Evolutionary conservation across 1,140 invertebrate species (phyloP).

Genomic region (Drosophila dunni): DNA sequence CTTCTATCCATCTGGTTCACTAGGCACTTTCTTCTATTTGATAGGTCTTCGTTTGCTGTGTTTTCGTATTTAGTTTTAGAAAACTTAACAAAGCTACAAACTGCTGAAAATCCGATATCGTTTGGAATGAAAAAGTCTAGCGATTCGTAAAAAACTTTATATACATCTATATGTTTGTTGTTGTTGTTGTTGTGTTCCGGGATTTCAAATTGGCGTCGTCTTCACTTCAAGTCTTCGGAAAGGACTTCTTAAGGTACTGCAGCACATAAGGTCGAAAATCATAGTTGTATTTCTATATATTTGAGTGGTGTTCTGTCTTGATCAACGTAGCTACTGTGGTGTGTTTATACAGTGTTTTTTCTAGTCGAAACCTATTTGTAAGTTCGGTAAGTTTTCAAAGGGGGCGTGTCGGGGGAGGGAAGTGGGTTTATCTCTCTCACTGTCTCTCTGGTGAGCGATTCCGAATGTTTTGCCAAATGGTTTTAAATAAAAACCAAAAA

Average conservation of each 20-base stretch:
- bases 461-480: slow-evolving; percentile 23
- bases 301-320: background rate
- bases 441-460: background rate
- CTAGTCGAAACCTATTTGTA: slow-evolving; percentile 62
- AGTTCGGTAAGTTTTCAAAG: slow-evolving; percentile 37
- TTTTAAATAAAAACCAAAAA: slow-evolving; percentile 1
- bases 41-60: slow-evolving; percentile 28
- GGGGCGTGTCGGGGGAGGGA: slow-evolving; percentile 1
- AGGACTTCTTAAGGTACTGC: slow-evolving; percentile 64
- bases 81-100: slow-evolving; percentile 26
- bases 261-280: slow-evolving; percentile 53
- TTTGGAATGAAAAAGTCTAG: background rate
- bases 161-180: slow-evolving; percentile 12
- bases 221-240: slow-evolving; percentile 11
- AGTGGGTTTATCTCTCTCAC: background rate
- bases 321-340: background rate
- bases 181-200: slow-evolving; percentile 20
- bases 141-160: slow-evolving; percentile 4
- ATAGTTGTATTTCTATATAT: slow-evolving; percentile 20
- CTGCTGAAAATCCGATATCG: background rate
- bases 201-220: slow-evolving; percentile 34
- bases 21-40: slow-evolving; percentile 73
- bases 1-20: slow-evolving; percentile 50
- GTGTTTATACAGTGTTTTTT: slow-evolving; percentile 31
- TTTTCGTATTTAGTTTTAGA: background rate